A percentile compares a stretch with the other conserved stretches of the same genome.
These are phyloP conservation scores for Recurvirostra avosetta DNA, from an alignment of 2,113 vertebrate species.

Conservation along the genomic window DNA sequence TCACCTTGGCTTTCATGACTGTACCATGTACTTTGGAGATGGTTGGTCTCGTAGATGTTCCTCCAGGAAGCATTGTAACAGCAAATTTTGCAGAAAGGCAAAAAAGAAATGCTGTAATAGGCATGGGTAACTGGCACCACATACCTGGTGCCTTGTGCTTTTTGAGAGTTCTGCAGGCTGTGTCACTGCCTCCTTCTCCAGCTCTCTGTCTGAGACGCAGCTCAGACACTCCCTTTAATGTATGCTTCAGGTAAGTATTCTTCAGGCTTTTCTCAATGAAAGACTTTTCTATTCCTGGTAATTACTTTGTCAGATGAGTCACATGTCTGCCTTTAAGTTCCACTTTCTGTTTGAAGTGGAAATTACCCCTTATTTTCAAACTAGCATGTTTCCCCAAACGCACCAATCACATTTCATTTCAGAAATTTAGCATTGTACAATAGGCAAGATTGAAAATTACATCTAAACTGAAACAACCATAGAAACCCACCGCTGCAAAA, in stretches of 20 bases:
- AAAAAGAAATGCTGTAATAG: background rate
- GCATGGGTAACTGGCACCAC: background rate
- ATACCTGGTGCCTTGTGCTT: background rate
- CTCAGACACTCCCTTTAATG: background rate
- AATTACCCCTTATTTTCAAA: background rate
- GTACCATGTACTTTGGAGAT: background rate
- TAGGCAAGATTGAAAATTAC: background rate
- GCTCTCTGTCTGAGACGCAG: background rate
- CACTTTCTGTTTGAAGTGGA: background rate
- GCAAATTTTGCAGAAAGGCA: background rate
- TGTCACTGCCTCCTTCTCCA: background rate
- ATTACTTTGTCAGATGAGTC: background rate
- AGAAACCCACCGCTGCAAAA: background rate
- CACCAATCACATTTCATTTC: background rate
- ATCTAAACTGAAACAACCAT: background rate
- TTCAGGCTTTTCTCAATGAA: background rate
- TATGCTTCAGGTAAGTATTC: background rate
- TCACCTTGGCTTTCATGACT: background rate
- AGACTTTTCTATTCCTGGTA: background rate
- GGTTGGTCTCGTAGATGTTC: background rate
- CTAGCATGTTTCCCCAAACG: background rate
- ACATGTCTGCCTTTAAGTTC: background rate
- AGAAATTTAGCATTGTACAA: background rate
- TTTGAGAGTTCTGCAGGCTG: background rate
- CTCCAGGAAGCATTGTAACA: background rate